These are phyloP conservation scores for Pseudomyrmex concolor DNA, from an alignment of 1,140 invertebrate genomes.

Conservation along the genomic window DNA sequence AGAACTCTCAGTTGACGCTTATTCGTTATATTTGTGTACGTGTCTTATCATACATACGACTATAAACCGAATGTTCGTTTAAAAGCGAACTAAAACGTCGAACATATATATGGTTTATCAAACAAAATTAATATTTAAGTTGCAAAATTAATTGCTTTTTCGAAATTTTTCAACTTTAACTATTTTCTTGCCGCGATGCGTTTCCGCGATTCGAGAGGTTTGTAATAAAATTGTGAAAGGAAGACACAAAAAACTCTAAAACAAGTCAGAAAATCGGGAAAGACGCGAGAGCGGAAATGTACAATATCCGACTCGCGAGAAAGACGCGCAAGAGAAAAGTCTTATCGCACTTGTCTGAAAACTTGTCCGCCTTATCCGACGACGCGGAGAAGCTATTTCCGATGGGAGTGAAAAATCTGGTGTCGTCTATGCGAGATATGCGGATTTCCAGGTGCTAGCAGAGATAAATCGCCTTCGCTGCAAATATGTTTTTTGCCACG, in stretches of 20 bases:
- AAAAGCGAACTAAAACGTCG: not conserved
- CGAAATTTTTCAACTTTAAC: conserved; percentile 8
- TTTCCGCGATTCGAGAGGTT: not conserved
- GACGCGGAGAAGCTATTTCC: conserved; percentile 19
- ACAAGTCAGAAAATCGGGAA: not conserved
- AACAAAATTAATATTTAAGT: not conserved
- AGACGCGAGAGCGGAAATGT: conserved; percentile 3
- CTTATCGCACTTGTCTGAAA: conserved; percentile 24
- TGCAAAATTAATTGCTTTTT: conserved; percentile 20
- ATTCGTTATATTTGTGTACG: not conserved
- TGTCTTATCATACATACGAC: not conserved
- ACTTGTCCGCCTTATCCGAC: not conserved
- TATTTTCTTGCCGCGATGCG: not conserved
- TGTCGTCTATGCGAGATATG: not conserved
- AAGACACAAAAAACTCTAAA: no score
- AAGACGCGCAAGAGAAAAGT: conserved; percentile 3
- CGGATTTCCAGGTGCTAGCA: conserved; percentile 10
- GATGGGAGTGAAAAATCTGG: conserved; percentile 32
- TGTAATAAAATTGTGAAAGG: conserved; percentile 27
- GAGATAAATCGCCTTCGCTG: not conserved
- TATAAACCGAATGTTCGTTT: not conserved
- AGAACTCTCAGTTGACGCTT: not conserved
- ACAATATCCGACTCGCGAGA: conserved; percentile 27
- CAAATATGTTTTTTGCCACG: conserved; percentile 24
- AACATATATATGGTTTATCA: no score